Evolutionary conservation across 2,113 vertebrate genomes (phyloP).

Genomic region (Equus quagga): DNA sequence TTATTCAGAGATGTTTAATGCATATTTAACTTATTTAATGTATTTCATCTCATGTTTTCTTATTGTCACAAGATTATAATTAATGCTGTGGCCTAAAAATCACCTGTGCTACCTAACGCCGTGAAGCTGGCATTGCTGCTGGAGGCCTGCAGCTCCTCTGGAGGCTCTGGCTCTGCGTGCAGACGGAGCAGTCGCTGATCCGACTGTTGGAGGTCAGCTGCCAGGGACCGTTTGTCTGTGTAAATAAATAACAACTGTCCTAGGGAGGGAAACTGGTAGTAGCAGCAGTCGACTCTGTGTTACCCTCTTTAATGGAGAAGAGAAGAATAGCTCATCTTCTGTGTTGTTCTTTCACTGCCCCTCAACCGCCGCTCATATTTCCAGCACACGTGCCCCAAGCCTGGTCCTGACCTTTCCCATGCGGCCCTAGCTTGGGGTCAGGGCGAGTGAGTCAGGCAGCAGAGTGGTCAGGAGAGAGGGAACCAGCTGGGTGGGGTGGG

Average conservation of each 20-base stretch:
- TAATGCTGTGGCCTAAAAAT: constrained; percentile 67
- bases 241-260: constrained; percentile 90
- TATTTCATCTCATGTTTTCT: constrained; percentile 91
- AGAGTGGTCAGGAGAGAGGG: neutral
- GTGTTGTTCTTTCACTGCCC: neutral
- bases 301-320: neutral
- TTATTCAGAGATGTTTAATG: constrained; percentile 85
- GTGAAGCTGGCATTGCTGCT: constrained; percentile 86
- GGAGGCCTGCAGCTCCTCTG: constrained; percentile 81
- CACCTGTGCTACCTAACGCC: constrained; percentile 64
- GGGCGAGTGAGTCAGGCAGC: neutral
- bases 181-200: constrained; percentile 85
- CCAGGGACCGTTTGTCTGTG: constrained; percentile 91
- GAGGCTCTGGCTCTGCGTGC: constrained; percentile 83
- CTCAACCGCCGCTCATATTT: neutral
- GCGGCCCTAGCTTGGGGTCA: neutral
- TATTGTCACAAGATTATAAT: constrained; percentile 78
- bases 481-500: neutral
- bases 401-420: neutral
- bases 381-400: neutral
- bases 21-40: constrained; percentile 90
- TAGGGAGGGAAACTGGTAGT: constrained; percentile 85
- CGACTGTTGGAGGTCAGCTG: constrained; percentile 88
- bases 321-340: neutral
- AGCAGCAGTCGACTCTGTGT: constrained; percentile 67